A percentile compares a stretch with the other conserved stretches of the same genome.
These are phyloP conservation scores for Drosophila paranaensis DNA, from an alignment of 2,888 invertebrate genomes.

Conservation along the genomic window DNA sequence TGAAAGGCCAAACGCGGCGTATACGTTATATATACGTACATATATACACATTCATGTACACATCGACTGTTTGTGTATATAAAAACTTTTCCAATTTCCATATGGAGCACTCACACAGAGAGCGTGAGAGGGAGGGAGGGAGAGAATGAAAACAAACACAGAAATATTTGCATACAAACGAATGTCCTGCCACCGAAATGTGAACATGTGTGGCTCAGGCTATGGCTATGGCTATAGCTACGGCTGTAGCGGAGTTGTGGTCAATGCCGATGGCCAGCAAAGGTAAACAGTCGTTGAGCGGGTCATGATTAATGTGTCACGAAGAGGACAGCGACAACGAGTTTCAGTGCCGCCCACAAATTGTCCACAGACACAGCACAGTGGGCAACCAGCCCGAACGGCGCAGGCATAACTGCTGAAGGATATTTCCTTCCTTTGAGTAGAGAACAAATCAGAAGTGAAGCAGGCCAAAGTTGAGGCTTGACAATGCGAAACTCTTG, in stretches of 20 bases:
- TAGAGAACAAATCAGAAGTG: neutral
- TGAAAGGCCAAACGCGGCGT: constrained; percentile 59
- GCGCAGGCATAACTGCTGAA: neutral
- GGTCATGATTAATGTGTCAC: constrained; percentile 81
- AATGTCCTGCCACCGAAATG: constrained; percentile 65
- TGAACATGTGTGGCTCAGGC: neutral
- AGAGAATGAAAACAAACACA: constrained; percentile 47
- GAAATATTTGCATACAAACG: constrained; percentile 73
- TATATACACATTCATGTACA: neutral
- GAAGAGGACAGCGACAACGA: constrained; percentile 57
- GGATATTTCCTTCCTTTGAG: neutral
- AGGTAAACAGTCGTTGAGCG: constrained; percentile 78
- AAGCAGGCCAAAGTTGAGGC: neutral
- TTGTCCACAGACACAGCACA: constrained; percentile 51
- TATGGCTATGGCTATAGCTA: no score
- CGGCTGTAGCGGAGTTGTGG: constrained; percentile 2
- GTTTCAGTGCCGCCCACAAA: constrained; percentile 36
- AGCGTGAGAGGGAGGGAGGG: constrained; percentile 38
- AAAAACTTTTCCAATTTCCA: constrained; percentile 76
- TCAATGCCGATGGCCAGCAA: constrained; percentile 39
- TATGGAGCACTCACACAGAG: constrained; percentile 51
- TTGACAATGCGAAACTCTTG: neutral
- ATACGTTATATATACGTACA: constrained; percentile 18
- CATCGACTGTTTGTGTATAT: constrained; percentile 11
- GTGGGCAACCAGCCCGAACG: constrained; percentile 40